These are phyloP conservation scores for Eupeodes luniger DNA, from an alignment of 2,888 invertebrate species.

Conservation along the genomic window DNA sequence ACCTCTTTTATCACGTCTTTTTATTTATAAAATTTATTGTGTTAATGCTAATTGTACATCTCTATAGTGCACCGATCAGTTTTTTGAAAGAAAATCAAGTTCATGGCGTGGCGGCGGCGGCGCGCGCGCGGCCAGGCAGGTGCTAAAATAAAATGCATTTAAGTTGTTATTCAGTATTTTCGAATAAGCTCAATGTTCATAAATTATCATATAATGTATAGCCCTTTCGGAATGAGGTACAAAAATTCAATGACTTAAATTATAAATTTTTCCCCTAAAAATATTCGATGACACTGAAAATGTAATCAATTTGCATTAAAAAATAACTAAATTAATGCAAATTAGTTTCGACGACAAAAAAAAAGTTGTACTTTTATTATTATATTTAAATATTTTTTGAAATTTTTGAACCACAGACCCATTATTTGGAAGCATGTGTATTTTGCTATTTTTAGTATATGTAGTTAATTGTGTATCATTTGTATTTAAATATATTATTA, in stretches of 20 bases:
- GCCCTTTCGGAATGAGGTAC: not conserved
- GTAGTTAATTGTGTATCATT: not conserved
- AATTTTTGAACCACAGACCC: not conserved
- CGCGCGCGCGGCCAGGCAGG: not conserved
- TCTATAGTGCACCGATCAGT: not conserved
- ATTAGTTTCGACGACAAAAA: not conserved
- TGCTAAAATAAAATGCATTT: not conserved
- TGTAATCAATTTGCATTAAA: not conserved
- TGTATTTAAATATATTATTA: conserved; percentile 32
- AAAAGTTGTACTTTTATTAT: conserved; percentile 1
- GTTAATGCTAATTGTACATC: conserved; percentile 19
- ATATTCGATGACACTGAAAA: conserved; percentile 5
- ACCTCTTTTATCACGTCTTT: not conserved
- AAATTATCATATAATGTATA: not conserved
- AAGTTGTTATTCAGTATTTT: not conserved
- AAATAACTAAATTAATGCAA: conserved; percentile 15
- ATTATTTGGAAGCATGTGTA: not conserved
- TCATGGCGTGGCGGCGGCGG: conserved; percentile 54
- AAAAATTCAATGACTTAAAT: not conserved
- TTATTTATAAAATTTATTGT: not conserved
- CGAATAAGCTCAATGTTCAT: not conserved
- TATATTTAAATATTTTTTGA: conserved; percentile 17
- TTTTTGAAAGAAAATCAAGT: conserved; percentile 51
- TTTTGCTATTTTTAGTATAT: conserved; percentile 8
- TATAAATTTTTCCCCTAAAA: not conserved